These are phyloP conservation scores for Daubentonia madagascariensis DNA, from an alignment of 2,113 vertebrate species.

Conservation along the genomic window DNA sequence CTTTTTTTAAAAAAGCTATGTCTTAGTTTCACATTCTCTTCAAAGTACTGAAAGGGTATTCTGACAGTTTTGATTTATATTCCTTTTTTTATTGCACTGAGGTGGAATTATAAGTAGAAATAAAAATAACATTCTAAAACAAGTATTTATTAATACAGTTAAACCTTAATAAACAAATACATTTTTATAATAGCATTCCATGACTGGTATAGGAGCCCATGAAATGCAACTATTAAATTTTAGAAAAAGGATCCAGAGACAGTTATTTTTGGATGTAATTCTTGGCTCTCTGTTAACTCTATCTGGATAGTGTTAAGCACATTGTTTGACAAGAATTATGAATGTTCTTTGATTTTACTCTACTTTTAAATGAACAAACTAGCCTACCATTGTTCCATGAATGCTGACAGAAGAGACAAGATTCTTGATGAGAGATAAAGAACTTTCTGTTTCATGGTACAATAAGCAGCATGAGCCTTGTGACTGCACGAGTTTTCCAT, in stretches of 20 bases:
- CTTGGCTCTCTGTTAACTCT: not conserved
- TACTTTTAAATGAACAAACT: not conserved
- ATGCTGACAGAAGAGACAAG: not conserved
- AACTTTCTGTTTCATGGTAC: not conserved
- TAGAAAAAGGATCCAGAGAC: not conserved
- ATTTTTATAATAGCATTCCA: not conserved
- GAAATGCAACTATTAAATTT: not conserved
- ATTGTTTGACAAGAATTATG: not conserved
- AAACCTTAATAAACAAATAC: not conserved
- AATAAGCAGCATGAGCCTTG: not conserved
- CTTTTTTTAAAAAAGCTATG: not conserved
- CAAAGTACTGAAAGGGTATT: not conserved
- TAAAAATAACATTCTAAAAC: constrained; percentile 3
- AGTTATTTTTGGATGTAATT: not conserved
- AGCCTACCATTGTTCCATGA: not conserved
- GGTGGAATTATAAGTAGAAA: not conserved
- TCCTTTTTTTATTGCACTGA: not conserved
- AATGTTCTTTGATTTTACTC: not conserved
- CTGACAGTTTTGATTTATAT: constrained; percentile 45
- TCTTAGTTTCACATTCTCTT: constrained; percentile 30
- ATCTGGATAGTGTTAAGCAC: not conserved
- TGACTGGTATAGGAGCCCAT: not conserved
- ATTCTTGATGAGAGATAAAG: not conserved
- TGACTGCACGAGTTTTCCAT: not conserved
- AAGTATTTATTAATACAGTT: not conserved